phyloP scores from a whole-genome alignment of 2,888 invertebrate species.

The Tachina lurida region DNA sequence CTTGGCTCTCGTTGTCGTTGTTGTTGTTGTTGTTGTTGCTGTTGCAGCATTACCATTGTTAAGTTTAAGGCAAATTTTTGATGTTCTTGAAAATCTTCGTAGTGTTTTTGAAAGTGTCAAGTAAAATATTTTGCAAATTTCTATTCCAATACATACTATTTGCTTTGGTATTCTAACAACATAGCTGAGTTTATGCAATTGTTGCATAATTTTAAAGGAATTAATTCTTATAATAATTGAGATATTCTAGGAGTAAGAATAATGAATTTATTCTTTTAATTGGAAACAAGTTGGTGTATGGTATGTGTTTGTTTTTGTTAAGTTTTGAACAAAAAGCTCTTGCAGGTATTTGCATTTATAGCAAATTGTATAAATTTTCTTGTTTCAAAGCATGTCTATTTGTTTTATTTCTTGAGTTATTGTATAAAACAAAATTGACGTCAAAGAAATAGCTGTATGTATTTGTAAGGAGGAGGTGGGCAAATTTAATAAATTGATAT shows the following conservation, averaged over 20 bases:
- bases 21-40: conserved; percentile 19
- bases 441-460: background rate
- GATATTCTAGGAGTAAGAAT: background rate
- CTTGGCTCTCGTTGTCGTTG: conserved; percentile 10
- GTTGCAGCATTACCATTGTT: conserved; percentile 30
- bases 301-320: background rate
- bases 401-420: conserved; percentile 31
- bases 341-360: conserved; percentile 66
- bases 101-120: conserved; percentile 53
- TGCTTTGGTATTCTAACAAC: conserved; percentile 36
- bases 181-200: conserved; percentile 22
- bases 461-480: background rate
- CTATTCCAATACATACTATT: background rate
- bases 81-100: conserved; percentile 50
- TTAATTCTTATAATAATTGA: background rate
- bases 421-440: background rate
- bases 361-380: conserved; percentile 66
- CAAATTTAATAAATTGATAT: conserved; percentile 35
- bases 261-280: conserved; percentile 21
- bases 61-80: conserved; percentile 63
- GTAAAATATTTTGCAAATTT: conserved; percentile 9
- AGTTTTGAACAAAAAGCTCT: conserved; percentile 39
- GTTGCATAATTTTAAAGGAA: background rate
- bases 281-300: background rate
- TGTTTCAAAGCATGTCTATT: conserved; percentile 26